Base-by-base conservation (phyloP, 2,113 vertebrate genomes). In the Mixornis gularis region DNA sequence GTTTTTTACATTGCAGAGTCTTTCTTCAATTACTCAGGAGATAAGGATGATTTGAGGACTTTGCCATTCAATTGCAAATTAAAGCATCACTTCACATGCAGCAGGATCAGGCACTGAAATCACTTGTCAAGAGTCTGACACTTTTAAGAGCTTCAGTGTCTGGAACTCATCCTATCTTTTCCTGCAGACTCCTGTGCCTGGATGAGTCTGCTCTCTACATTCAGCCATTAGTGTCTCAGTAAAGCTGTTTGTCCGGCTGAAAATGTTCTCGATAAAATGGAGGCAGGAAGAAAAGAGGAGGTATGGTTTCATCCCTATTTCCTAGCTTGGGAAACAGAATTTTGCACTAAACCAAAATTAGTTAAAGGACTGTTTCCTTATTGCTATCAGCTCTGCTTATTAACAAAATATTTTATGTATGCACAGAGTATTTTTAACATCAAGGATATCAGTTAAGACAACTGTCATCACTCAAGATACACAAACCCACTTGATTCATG, bases 51-150 rank as follows among this genome's bases (percentile, higher is more conserved):
- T 80, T 95, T 83, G 64, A 95, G 79, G 56, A 95, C 66, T 95
- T 91, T 90, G 86, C 89, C 92, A 92, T 95, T 96, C 95, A 92
- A 44, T 70, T 95, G 84, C 87, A 96, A 96, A 96, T 96, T 92
- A 96, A 85, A 96, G 25, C 76, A 77, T 94, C 81, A 71, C 86
- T 95, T 95, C 84, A 80, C 60, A 83, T 56, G 79, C 77, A 87
- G 59, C 77, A 92, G 86, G 66, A 90, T 92, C 89, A 93, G 64
- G 52, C 81, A 58, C 60, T 76, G 52, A 90, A 93, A 93, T 82
- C 68, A 92, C 86, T 90, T 87, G 55, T 90, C 90, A 92, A 40
- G n/a, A 65, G 59, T 80, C 59, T 85, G 84, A 92, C 73, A 79
- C 53, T 88, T 94, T 18, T 27, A 92, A 94, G 70, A 85, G 65